These are phyloP conservation scores for Cynopterus sphinx DNA, from an alignment of 2,797 vertebrate species.

Conservation along the genomic window DNA sequence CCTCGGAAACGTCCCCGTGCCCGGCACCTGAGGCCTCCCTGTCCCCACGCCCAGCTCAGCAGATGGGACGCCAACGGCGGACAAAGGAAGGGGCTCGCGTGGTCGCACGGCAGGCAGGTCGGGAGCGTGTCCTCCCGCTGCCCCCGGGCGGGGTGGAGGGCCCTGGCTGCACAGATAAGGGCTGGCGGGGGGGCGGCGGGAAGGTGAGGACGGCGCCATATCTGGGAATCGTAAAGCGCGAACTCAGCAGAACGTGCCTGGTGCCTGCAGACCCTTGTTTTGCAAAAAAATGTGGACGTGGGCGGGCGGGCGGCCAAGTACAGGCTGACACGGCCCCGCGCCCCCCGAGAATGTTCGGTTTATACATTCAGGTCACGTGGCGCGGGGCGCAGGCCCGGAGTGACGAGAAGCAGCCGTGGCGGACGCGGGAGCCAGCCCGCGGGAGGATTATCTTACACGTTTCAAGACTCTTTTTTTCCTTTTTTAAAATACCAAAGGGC, in stretches of 20 bases:
- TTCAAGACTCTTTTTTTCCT: conserved; percentile 45
- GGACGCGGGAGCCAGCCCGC: conserved; percentile 73
- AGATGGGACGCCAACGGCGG: no score
- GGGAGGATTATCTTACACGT: conserved; percentile 66
- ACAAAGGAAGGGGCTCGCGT: conserved; percentile 5
- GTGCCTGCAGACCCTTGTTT: conserved; percentile 77
- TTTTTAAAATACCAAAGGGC: conserved; percentile 70
- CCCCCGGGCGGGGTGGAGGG: no score
- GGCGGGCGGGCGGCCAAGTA: conserved; percentile 81
- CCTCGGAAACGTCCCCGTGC: no score
- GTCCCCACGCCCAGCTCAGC: no score
- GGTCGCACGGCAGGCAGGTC: no score
- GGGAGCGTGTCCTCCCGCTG: no score
- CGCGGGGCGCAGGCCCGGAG: conserved; percentile 69
- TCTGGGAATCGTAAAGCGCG: conserved; percentile 72
- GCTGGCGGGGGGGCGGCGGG: conserved; percentile 17
- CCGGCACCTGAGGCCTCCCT: no score
- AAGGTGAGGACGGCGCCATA: conserved; percentile 58
- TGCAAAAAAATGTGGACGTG: conserved; percentile 77
- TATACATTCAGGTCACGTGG: conserved; percentile 75
- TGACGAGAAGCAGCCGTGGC: conserved; percentile 76
- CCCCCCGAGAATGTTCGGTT: conserved; percentile 77
- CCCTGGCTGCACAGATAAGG: background rate
- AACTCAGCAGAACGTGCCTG: conserved; percentile 67
- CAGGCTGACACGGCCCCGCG: conserved; percentile 71